Conservation (phyloP, 2,113 vertebrate species). For the Coregonus clupeaformis region DNA sequence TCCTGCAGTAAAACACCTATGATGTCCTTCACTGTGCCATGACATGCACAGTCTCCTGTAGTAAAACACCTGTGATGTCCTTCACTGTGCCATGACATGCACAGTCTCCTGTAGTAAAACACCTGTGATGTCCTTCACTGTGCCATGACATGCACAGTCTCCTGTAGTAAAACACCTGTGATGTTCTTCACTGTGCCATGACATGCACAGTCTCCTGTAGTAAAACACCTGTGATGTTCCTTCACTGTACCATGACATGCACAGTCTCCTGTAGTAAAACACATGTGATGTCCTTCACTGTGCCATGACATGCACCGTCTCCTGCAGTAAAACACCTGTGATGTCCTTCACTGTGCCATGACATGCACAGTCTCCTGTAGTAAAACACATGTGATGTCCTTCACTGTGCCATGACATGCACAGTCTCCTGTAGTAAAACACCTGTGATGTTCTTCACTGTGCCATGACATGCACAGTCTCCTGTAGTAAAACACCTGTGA, state of each 20-base stretch:
- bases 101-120: conserved; percentile 25
- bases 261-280: conserved; percentile 25
- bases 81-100: conserved; percentile 10
- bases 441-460: conserved; percentile 20
- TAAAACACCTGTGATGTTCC: conserved; percentile 21
- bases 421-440: conserved; percentile 24
- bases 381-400: conserved; percentile 21
- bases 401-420: conserved; percentile 8
- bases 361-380: conserved; percentile 20
- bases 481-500: conserved; percentile 16
- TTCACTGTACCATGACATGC: conserved; percentile 9
- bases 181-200: conserved; percentile 13
- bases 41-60: conserved; percentile 20
- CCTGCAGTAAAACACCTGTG: conserved; percentile 18
- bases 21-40: conserved; percentile 15
- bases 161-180: conserved; percentile 18
- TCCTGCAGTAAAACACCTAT: conserved; percentile 20
- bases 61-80: conserved; percentile 20
- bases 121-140: conserved; percentile 20
- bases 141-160: conserved; percentile 14
- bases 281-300: conserved; percentile 19
- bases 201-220: conserved; percentile 20
- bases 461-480: conserved; percentile 16
- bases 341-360: conserved; percentile 14
- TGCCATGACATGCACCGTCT: conserved; percentile 14